Evolutionary conservation across 2,797 vertebrate species (phyloP), one percentile per base, ranked within the genome.

Genomic region (Rhadinocentrus ornatus): DNA sequence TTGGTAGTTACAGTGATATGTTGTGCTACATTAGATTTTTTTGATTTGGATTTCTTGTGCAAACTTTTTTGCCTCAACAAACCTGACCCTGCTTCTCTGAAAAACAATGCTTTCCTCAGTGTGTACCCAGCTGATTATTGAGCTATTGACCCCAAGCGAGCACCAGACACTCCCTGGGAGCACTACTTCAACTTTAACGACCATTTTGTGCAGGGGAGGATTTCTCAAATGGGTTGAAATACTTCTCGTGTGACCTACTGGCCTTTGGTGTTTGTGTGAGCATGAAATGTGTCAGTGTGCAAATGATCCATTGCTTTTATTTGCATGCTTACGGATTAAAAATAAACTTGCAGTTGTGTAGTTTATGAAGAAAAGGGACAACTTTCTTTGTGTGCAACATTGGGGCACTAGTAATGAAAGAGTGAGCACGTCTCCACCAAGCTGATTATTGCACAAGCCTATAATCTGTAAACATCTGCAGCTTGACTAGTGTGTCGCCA

Each of bases 401-500:
- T 18, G 44, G 48, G 64, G 12, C 74, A 53, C 73, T 68, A 41
- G 78, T 85, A 88, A 87, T 88, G 83, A 90, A 78, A 89, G 86
- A 82, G 80, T 37, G 72, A 86, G 75, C 82, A 61, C 56, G 61
- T 80, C 85, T 80, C 78, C 73, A 71, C 80, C 85, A 87, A 91
- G 84, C 83, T 87, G 86, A 91, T 93, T 92, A 91, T 68, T 79
- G 76, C 85, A 69, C 82, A 87, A 91, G 80, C 86, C 88, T 86
- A 57, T 92, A 91, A 93, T 93, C 85, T 91, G 84, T 70, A 80
- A 89, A 91, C 87, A 91, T 93, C 90, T 91, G 88, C 86, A 91
- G 74, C 78, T 69, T 22, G 53, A 71, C 69, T 55, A 44, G 72
- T 77, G 80, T 71, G 84, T 80, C 64, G 55, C 75, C 84, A 60